Evolutionary conservation across 2,797 vertebrate genomes (phyloP).

Genomic region (Aselliscus stoliczkanus): DNA sequence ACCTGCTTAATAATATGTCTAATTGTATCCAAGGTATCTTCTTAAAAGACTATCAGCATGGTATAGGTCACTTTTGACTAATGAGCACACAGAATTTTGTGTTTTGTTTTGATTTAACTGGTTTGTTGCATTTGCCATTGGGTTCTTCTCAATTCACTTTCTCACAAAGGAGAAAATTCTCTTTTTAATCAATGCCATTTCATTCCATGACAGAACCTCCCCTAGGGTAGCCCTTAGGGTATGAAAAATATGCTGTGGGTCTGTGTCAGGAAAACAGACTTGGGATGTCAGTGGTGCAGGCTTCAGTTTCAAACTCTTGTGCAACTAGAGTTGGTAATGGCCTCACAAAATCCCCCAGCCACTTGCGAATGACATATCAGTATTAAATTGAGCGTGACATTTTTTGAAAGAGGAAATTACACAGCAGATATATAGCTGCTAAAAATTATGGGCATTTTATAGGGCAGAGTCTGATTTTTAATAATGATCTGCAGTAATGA

Average conservation of each 20-base stretch:
- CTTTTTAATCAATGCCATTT: conserved; percentile 33
- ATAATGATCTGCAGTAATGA: conserved; percentile 58
- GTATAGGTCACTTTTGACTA: not conserved
- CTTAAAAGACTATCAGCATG: not conserved
- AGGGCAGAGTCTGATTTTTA: conserved; percentile 48
- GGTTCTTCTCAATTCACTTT: not conserved
- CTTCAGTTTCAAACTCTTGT: conserved; percentile 36
- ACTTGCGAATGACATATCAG: conserved; percentile 51
- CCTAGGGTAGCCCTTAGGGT: conserved; percentile 41
- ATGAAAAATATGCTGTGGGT: conserved; percentile 27
- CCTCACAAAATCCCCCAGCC: conserved; percentile 30
- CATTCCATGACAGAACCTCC: conserved; percentile 37
- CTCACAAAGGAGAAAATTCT: conserved; percentile 31
- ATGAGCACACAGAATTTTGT: not conserved
- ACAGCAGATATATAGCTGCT: conserved; percentile 55
- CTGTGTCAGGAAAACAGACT: conserved; percentile 39
- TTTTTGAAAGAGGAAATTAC: conserved; percentile 65
- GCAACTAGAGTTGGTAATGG: conserved; percentile 41
- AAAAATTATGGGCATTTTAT: conserved; percentile 62
- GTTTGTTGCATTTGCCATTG: conserved; percentile 28
- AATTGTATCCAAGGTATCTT: not conserved
- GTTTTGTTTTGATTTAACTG: not conserved
- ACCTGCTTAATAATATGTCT: not conserved
- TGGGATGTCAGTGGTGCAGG: not conserved
- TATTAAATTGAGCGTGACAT: conserved; percentile 64